Evolutionary conservation across 2,113 vertebrate species (phyloP), one percentile per base, ranked within the genome.

Genomic region (Colistium nudipinnis): DNA sequence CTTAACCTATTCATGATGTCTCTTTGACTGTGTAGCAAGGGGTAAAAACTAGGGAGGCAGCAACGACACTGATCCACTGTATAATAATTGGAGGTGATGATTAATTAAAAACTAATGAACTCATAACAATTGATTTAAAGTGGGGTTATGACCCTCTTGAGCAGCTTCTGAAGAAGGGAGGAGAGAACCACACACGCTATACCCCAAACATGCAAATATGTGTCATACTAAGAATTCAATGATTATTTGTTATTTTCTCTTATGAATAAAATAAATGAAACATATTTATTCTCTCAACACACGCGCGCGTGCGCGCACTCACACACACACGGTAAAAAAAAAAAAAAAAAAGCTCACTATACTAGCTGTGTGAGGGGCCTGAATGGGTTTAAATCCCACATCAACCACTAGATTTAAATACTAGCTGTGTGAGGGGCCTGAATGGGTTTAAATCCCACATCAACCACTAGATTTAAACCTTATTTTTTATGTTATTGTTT

Each of bases 71-170:
- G 31, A 59, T 35, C 16, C 38, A 9, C 30, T 39, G 43, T 41
- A 39, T 70, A 49, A 70, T 70, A 22, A 61, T 51, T 47, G 30
- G 45, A 44, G 14, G 1, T 36, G 36, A 51, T 66, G 17, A 82
- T 65, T 76, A 74, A 83, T 80, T 67, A 63, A 71, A 69, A 39
- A 73, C 47, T 36, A 78, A 72, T 52, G 56, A 54, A 44, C 41
- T 55, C 51, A 20, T 73, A 48, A 56, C 44, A 39, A 70, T 70
- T 14, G 24, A 16, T 52, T 48, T 53, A 17, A 64, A 78, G 67
- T 67, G 80, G 60, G 38, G 61, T 59, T 69, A 25, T 22, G 62
- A 83, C 59, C 74, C 76, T 48, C 47, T 20, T 1, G 5, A 3
- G 57, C 28, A 28, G 47, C 45, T 48, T 60, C 62, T 56, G 12